Conservation (phyloP, 1,140 invertebrate genomes). For the Aphis craccivora region DNA sequence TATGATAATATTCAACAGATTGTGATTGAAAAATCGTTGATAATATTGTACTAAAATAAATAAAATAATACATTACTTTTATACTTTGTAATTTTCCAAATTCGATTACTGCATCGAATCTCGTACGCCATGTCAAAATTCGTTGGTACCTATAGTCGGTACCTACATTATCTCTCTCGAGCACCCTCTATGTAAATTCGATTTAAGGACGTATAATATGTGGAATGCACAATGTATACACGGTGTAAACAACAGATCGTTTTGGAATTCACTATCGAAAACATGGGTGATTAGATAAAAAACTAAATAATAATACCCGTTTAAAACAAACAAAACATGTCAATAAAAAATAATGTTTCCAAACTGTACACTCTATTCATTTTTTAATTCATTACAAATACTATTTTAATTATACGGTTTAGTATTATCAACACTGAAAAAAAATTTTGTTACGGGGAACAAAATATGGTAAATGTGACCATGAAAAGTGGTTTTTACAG, state of each 20-base stretch:
- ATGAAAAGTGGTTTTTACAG: too few species aligned
- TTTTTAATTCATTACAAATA: background rate
- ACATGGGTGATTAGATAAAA: background rate
- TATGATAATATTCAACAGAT: background rate
- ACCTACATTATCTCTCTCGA: background rate
- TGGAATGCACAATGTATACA: background rate
- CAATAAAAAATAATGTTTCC: constrained; percentile 7
- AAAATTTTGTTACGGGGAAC: too few species aligned
- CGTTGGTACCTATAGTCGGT: background rate
- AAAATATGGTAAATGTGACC: too few species aligned
- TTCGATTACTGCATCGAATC: background rate
- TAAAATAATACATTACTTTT: background rate
- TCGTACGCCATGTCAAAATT: background rate
- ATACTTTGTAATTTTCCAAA: background rate
- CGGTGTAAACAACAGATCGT: background rate
- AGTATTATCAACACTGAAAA: too few species aligned
- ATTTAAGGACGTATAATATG: background rate
- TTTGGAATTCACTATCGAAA: background rate
- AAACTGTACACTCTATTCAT: background rate
- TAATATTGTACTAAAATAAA: background rate
- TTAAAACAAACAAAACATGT: constrained; percentile 17
- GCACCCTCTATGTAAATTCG: background rate
- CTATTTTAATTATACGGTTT: background rate
- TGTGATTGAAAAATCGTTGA: background rate
- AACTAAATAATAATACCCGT: background rate